Percentiles rank a stretch among this genome's conserved stretches.
Evolutionary conservation across 2,888 invertebrate species (phyloP).

Genomic region (Heliothis peltigera): DNA sequence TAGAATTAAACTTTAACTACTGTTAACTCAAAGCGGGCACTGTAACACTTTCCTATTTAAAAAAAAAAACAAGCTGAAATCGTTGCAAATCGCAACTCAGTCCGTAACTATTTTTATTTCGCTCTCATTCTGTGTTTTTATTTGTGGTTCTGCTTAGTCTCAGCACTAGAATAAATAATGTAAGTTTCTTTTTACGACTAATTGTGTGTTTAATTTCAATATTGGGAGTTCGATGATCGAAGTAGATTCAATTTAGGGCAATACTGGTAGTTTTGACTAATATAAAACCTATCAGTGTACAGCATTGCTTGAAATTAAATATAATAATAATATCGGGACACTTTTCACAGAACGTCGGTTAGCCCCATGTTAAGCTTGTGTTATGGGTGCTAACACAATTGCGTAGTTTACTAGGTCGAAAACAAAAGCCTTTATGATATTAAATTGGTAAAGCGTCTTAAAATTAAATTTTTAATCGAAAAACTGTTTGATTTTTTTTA

Average conservation of each 20-base stretch:
- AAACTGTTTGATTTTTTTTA: no score
- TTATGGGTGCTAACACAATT: no score
- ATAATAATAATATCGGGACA: no score
- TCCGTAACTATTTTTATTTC: slow-evolving; percentile 39
- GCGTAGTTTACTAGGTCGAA: no score
- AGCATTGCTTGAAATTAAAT: no score
- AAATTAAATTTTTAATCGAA: no score
- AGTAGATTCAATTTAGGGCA: slow-evolving; percentile 19
- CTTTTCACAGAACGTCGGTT: no score
- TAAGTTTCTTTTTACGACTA: slow-evolving; percentile 13
- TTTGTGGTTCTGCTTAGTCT: slow-evolving; percentile 50
- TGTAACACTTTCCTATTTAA: slow-evolving; percentile 1
- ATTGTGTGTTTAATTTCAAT: slow-evolving; percentile 31
- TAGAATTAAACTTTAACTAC: slow-evolving; percentile 1
- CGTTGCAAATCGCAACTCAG: slow-evolving; percentile 22
- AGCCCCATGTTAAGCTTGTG: no score
- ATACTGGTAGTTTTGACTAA: not conserved
- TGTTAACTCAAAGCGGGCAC: not conserved
- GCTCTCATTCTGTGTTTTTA: slow-evolving; percentile 35
- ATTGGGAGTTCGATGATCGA: slow-evolving; percentile 26
- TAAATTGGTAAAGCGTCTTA: no score
- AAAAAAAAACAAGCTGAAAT: not conserved
- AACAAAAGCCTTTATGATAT: no score
- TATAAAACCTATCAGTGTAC: no score
- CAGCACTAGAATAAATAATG: slow-evolving; percentile 35